phyloP scores from a whole-genome alignment of 2,888 invertebrate genomes.

The Linnaemya vulpina region DNA sequence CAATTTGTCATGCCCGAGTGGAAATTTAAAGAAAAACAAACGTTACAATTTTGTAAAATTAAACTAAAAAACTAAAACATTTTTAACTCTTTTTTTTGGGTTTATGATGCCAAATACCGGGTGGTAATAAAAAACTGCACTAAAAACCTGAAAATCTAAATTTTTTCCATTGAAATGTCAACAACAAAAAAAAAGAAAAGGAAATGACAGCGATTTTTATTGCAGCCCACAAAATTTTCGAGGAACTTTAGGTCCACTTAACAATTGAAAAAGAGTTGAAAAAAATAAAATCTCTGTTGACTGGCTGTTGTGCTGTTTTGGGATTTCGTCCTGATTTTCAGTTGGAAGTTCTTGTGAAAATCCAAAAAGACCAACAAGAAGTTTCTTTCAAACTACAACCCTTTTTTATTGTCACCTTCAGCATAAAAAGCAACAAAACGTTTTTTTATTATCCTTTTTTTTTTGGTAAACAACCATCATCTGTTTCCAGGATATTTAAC shows the following conservation, averaged over 20 bases:
- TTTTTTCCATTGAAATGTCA: constrained; percentile 29
- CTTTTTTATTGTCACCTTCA: constrained; percentile 11
- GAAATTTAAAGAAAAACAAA: not conserved
- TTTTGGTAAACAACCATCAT: constrained; percentile 50
- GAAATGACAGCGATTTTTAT: constrained; percentile 13
- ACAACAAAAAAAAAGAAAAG: constrained; percentile 10
- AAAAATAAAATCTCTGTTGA: constrained; percentile 44
- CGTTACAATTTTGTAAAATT: constrained; percentile 46
- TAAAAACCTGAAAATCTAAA: constrained; percentile 63
- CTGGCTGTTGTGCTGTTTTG: constrained; percentile 43
- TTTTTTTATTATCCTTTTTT: constrained; percentile 56
- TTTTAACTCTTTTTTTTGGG: constrained; percentile 61
- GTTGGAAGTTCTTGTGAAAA: constrained; percentile 44
- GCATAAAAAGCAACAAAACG: not conserved
- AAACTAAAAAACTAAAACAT: constrained; percentile 60
- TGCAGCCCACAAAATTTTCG: constrained; percentile 48
- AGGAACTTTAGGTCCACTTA: constrained; percentile 4
- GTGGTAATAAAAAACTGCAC: constrained; percentile 48
- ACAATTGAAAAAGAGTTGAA: constrained; percentile 17
- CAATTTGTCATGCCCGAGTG: not conserved
- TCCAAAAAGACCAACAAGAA: constrained; percentile 8
- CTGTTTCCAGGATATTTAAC: constrained; percentile 66
- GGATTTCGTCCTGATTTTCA: constrained; percentile 66
- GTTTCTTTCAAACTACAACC: constrained; percentile 13
- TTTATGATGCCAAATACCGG: not conserved